A percentile compares a stretch with the other conserved stretches of the same genome.
These are phyloP conservation scores for Muscidifurax raptorellus DNA, from an alignment of 1,140 invertebrate species.

Conservation along the genomic window DNA sequence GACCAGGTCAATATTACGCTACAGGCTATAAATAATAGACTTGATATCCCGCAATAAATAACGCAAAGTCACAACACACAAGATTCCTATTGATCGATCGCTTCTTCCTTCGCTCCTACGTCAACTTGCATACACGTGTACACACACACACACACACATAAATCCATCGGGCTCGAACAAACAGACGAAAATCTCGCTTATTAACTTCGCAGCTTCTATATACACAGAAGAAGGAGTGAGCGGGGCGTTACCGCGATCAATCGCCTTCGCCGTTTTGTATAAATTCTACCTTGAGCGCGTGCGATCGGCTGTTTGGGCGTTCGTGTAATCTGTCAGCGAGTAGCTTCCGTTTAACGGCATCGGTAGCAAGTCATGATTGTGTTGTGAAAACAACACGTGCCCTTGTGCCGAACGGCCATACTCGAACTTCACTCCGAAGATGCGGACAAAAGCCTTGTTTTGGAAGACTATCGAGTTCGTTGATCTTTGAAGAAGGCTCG, in stretches of 20 bases:
- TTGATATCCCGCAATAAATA: neutral
- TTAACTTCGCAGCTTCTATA: neutral
- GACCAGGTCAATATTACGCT: neutral
- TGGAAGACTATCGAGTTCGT: too few relatives aligned
- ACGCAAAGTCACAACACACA: neutral
- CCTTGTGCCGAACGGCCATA: too few relatives aligned
- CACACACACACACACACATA: too few relatives aligned
- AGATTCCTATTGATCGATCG: neutral
- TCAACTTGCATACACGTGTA: neutral
- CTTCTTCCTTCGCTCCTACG: neutral
- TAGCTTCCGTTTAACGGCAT: neutral
- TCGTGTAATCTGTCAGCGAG: neutral
- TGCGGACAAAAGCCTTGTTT: too few relatives aligned
- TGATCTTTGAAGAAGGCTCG: too few relatives aligned
- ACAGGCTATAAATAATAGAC: neutral
- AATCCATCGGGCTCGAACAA: neutral
- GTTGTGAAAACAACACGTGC: too few relatives aligned
- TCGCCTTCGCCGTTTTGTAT: neutral
- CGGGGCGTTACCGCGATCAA: neutral
- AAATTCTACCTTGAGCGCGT: neutral
- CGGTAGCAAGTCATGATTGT: neutral
- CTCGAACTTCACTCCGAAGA: neutral
- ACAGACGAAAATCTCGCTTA: neutral
- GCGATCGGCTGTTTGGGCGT: too few relatives aligned
- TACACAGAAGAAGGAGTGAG: neutral